Conservation (phyloP, 2,888 invertebrate genomes). For the Folsomia candida region DNA sequence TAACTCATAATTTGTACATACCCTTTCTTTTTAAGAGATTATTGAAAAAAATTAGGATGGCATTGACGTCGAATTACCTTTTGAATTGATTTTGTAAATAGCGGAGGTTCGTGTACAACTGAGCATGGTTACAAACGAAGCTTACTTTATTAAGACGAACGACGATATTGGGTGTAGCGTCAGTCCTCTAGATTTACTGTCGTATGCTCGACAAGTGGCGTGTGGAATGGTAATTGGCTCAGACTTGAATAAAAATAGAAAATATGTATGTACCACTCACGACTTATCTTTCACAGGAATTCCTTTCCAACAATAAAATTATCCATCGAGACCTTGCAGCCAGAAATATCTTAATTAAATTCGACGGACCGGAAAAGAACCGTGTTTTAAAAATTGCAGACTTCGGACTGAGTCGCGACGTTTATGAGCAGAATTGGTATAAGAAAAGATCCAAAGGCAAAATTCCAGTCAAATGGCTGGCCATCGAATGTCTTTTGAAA, state of each 20-base stretch:
- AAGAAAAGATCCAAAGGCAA: slow-evolving; percentile 44
- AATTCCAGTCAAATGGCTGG: slow-evolving; percentile 49
- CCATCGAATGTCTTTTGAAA: slow-evolving; percentile 44
- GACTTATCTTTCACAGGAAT: slow-evolving; percentile 36
- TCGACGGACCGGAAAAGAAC: slow-evolving; percentile 14
- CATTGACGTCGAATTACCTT: too few relatives aligned
- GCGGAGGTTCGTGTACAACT: slow-evolving; percentile 12
- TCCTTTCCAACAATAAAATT: slow-evolving; percentile 43
- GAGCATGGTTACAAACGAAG: slow-evolving; percentile 44
- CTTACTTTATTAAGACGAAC: slow-evolving; percentile 35
- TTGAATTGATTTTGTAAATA: background rate
- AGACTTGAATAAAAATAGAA: background rate
- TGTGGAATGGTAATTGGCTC: slow-evolving; percentile 44
- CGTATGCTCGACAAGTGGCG: slow-evolving; percentile 45
- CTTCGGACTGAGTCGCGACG: slow-evolving; percentile 48
- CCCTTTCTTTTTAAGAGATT: too few relatives aligned
- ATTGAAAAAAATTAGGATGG: too few relatives aligned
- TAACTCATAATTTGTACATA: background rate
- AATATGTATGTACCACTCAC: background rate
- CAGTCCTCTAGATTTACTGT: slow-evolving; percentile 37
- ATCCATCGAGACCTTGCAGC: slow-evolving; percentile 47
- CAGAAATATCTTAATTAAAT: slow-evolving; percentile 24
- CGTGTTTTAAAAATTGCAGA: slow-evolving; percentile 46
- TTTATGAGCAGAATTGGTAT: slow-evolving; percentile 48
- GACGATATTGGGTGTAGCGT: background rate